Conservation (phyloP, 2,797 vertebrate genomes). For the Gymnoscopelus braueri region DNA sequence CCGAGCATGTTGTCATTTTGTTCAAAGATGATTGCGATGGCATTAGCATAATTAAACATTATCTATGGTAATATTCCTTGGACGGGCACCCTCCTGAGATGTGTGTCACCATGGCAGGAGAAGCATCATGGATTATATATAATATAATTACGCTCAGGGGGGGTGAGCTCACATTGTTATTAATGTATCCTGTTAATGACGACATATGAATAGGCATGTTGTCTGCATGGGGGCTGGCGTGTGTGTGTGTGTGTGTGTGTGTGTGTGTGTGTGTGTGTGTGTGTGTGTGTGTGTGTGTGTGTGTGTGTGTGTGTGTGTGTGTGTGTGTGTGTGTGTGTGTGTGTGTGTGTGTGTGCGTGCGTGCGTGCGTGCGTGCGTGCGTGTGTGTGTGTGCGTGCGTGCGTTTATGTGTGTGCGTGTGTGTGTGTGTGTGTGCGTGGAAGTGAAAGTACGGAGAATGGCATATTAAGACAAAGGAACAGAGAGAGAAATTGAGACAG, state of each 20-base stretch:
- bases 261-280: constrained; percentile 20
- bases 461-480: no score
- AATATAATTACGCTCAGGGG: constrained; percentile 70
- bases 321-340: background rate
- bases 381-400: no score
- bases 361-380: no score
- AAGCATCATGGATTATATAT: constrained; percentile 73
- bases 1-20: constrained; percentile 62
- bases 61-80: constrained; percentile 63
- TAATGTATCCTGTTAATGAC: constrained; percentile 66
- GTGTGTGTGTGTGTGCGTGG: background rate
- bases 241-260: constrained; percentile 31
- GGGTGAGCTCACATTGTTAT: constrained; percentile 68
- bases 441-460: no score
- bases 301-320: constrained; percentile 3
- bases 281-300: constrained; percentile 12
- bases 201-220: constrained; percentile 5
- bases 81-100: constrained; percentile 43
- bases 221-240: constrained; percentile 5
- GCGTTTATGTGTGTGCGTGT: background rate
- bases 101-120: constrained; percentile 57
- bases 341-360: background rate
- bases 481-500: no score
- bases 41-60: constrained; percentile 79
- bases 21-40: constrained; percentile 63